Evolutionary conservation across 1,140 invertebrate genomes (phyloP).

Genomic region (Drosophila pruinosa): DNA sequence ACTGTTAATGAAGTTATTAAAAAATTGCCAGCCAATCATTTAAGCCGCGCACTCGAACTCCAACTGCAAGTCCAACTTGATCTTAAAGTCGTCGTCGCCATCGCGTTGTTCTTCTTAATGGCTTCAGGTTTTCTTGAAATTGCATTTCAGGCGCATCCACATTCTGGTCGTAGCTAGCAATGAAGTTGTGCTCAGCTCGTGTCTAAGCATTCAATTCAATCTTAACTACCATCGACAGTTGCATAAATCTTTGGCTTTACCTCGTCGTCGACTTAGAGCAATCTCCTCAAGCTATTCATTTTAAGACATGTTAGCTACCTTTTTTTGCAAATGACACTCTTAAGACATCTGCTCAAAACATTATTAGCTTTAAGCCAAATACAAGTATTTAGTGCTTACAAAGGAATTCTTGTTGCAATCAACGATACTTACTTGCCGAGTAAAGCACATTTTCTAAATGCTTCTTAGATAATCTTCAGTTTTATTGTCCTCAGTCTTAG

Average conservation of each 20-base stretch:
- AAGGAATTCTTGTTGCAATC: conserved; percentile 3
- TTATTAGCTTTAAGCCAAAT: conserved; percentile 22
- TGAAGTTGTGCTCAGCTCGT: conserved; percentile 66
- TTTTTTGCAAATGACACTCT: conserved; percentile 32
- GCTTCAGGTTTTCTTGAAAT: background rate
- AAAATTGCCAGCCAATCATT: conserved; percentile 72
- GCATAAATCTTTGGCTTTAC: conserved; percentile 65
- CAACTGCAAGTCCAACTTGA: background rate
- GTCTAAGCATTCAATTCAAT: conserved; percentile 78
- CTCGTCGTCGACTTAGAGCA: conserved; percentile 10
- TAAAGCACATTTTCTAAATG: too few relatives aligned
- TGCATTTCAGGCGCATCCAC: conserved; percentile 39
- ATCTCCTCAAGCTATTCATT: conserved; percentile 4
- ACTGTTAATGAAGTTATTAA: conserved; percentile 77
- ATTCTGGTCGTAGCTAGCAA: conserved; percentile 39
- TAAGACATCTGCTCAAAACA: conserved; percentile 30
- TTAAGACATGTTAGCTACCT: conserved; percentile 23
- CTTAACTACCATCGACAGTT: conserved; percentile 72
- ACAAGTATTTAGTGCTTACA: background rate
- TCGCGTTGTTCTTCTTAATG: conserved; percentile 1
- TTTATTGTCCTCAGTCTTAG: background rate
- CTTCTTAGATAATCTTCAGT: background rate
- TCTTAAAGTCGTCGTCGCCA: background rate
- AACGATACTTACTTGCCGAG: background rate
- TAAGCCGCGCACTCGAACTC: conserved; percentile 25